Base-by-base conservation (phyloP, 2,888 invertebrate species). In the Argynnis bischoffii region DNA sequence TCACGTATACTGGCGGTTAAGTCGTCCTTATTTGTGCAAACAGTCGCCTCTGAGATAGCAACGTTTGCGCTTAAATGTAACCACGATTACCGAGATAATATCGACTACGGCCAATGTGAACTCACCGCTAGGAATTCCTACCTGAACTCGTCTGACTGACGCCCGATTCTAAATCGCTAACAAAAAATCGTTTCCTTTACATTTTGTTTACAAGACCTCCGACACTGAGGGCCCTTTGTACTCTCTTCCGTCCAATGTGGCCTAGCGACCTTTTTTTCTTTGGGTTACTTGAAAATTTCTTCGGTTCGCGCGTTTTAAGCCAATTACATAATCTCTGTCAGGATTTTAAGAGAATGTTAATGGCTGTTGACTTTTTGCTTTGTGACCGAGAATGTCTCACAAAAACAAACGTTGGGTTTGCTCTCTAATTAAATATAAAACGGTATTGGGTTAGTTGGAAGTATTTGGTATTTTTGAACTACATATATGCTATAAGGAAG, bases 141-240 rank as follows among this genome's bases (percentile, higher is more conserved):
- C 91, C 88, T 89, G 90, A 76, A 74, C 77, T 76, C 79, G 84
- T 81, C 81, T 82, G 77, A 74, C 77, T 74, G 81, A 82, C 78
- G 85, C 85, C 84, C 81, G 75, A 77, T 78, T 78, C 77, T 73
- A 76, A 76, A 79, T 75, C 76, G 73, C 67, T 72, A 70, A 76
- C 75, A 87, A 83, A 89, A 90, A 90, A 90, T 75, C 81, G 85
- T 87, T 91, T 90, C 89, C 89, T 87, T 85, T 82, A 83, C 86
- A 88, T 86, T 90, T 74, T 89, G 84, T 90, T 88, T 89, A 88
- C 89, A 87, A 86, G 89, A 89, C 90, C 91, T 90, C 90, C 90
- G 91, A 91, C 89, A 89, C 84, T 73, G 88, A 83, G 83, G 83
- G 75, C 81, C 84, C 84, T 86, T 88, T 87, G 83, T 84, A 76